These are phyloP conservation scores for Lochmaea capreae DNA, from an alignment of 2,888 invertebrate genomes.

Conservation along the genomic window DNA sequence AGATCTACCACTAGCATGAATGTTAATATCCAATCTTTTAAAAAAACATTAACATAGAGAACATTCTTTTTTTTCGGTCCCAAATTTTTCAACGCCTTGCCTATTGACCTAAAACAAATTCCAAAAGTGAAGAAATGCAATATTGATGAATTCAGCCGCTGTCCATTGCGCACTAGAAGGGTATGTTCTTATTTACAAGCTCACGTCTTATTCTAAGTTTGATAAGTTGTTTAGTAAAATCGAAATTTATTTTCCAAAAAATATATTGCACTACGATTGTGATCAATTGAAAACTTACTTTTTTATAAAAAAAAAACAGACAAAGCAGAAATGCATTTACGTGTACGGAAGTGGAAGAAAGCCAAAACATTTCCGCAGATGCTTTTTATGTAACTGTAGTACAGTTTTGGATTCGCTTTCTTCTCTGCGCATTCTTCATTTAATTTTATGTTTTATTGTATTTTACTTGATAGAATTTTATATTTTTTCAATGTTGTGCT, in stretches of 20 bases:
- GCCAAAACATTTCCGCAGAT: not conserved
- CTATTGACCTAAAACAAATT: too few species aligned
- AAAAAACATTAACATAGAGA: too few species aligned
- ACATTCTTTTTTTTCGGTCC: too few species aligned
- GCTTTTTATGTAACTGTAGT: not conserved
- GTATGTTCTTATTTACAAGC: too few species aligned
- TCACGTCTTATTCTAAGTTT: too few species aligned
- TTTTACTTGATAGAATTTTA: not conserved
- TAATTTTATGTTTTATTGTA: not conserved
- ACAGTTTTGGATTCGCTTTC: not conserved
- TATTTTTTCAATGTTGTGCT: conserved; percentile 12
- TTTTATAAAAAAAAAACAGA: not conserved
- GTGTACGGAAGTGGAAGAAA: not conserved
- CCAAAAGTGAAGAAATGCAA: too few species aligned
- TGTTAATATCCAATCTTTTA: too few species aligned
- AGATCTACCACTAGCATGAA: too few species aligned
- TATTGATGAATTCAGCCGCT: too few species aligned
- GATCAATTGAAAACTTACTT: conserved; percentile 19
- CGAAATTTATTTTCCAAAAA: not conserved
- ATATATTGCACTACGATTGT: conserved; percentile 15
- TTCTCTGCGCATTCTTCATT: not conserved
- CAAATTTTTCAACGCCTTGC: too few species aligned
- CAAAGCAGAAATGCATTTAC: not conserved
- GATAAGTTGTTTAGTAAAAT: not conserved
- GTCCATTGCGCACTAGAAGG: too few species aligned